Evolutionary conservation across 1,140 invertebrate genomes (phyloP).

Genomic region (Bombus terrestris): DNA sequence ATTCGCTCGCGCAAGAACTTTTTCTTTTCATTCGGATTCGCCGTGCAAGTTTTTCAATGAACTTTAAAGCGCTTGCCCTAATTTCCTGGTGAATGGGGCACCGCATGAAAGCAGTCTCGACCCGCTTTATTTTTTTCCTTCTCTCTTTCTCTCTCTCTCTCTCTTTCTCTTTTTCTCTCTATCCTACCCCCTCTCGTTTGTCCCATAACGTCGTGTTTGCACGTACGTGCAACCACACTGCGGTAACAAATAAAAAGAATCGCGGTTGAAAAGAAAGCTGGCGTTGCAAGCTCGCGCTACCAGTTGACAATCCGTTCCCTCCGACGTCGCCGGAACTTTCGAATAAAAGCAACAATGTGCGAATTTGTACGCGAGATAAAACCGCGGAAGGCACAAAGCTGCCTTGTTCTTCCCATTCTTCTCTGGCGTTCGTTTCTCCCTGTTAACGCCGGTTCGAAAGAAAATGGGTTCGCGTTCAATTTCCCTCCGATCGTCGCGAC

Average conservation of each 20-base stretch:
- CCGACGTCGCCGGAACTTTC: slow-evolving; percentile 25
- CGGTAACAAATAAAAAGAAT: slow-evolving; percentile 42
- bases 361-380: slow-evolving; percentile 35
- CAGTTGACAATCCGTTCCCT: slow-evolving; percentile 38
- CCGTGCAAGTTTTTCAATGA: slow-evolving; percentile 62
- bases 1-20: slow-evolving; percentile 63
- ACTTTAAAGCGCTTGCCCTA: slow-evolving; percentile 66
- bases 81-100: slow-evolving; percentile 65
- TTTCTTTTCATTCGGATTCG: slow-evolving; percentile 31
- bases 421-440: neutral
- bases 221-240: slow-evolving; percentile 12
- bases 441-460: neutral
- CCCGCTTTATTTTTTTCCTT: slow-evolving; percentile 45
- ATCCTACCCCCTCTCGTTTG: too few species aligned
- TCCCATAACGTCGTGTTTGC: slow-evolving; percentile 17
- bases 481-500: neutral
- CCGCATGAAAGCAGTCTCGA: slow-evolving; percentile 64
- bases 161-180: too few species aligned
- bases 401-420: neutral
- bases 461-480: neutral
- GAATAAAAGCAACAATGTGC: slow-evolving; percentile 37
- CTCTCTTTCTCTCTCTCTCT: neutral
- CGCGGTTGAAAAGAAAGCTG: slow-evolving; percentile 44
- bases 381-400: slow-evolving; percentile 25
- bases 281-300: slow-evolving; percentile 18